Base-by-base conservation (phyloP, 2,113 vertebrate species). In the Casuarius casuarius region DNA sequence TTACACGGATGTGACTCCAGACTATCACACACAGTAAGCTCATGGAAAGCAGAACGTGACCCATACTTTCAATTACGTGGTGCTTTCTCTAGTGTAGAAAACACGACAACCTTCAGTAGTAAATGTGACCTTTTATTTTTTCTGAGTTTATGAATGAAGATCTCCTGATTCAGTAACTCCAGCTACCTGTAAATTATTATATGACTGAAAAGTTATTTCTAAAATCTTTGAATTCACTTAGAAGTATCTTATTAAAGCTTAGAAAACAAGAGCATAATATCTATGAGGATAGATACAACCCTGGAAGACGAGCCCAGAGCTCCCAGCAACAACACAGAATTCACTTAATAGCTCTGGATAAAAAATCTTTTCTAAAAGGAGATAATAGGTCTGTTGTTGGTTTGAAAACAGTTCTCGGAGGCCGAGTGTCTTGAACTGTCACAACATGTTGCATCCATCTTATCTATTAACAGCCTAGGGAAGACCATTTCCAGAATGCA, bases 401-500 rank as follows among this genome's bases (percentile, higher is more conserved):
- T 95, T 98, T 98, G 84, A 91, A 80, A 97, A 93, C 25, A 93
- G 25, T 96, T 97, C 84, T 76, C 77, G 61, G 86, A 95, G 73
- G 71, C 80, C 2, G 6, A 94, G 56, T 95, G 74, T 94, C 96
- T 97, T 94, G 86, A 97, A 96, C 89, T 96, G 89, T 94, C 95
- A 95, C 83, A 86, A 83, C 95, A 91, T 90, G 63, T 84, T 94
- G 72, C 67, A 96, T 98, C 90, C 65, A 88, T 98, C 96, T 97
- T 97, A 97, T 97, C 97, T 98, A 84, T 95, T 97, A 97, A 96
- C 74, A 96, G 94, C 70, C 73, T 52, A 84, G 61, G 76, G 84
- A 97, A 97, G 95, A 84, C 72, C 44, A 35, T 97, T 98, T 97
- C 81, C 92, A 94, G 96, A 98, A 98, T 96, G 92, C 92, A 97